Percentiles rank a stretch among this genome's conserved stretches.
Evolutionary conservation across 1,140 invertebrate species (phyloP).

Genomic region (Cyphomyrmex costatus): DNA sequence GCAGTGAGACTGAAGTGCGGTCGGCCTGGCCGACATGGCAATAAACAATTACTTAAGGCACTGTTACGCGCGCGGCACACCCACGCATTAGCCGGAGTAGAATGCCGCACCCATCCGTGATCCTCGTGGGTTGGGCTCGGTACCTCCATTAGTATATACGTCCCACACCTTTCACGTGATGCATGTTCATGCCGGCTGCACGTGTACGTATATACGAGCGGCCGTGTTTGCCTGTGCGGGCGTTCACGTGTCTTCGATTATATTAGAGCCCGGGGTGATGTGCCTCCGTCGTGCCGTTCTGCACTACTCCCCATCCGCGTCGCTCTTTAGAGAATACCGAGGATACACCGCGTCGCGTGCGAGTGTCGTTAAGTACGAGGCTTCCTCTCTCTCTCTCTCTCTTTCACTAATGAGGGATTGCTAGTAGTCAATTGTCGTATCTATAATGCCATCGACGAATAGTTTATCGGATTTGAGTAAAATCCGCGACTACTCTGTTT

Average conservation of each 20-base stretch:
- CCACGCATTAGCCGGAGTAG: constrained; percentile 85
- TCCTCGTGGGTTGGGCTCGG: constrained; percentile 79
- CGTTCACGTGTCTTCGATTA: constrained; percentile 60
- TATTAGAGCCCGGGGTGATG: neutral
- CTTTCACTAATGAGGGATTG: constrained; percentile 4
- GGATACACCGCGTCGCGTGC: constrained; percentile 9
- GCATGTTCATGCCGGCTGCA: constrained; percentile 35
- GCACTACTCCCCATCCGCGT: neutral
- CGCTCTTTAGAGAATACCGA: constrained; percentile 5
- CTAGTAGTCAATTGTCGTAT: constrained; percentile 15
- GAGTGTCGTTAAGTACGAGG: neutral
- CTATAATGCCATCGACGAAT: constrained; percentile 1
- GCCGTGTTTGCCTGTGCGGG: constrained; percentile 17
- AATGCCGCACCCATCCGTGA: constrained; percentile 82
- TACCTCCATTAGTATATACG: constrained; percentile 73
- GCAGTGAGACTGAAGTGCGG: constrained; percentile 75
- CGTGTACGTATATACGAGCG: neutral
- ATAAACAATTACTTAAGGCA: constrained; percentile 86
- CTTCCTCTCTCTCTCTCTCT: neutral
- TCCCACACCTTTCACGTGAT: constrained; percentile 42
- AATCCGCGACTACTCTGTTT: neutral
- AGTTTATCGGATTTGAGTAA: constrained; percentile 10
- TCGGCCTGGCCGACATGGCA: constrained; percentile 82
- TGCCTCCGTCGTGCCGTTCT: neutral
- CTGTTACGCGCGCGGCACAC: constrained; percentile 84